phyloP scores from a whole-genome alignment of 1,140 invertebrate genomes.

The Apis florea region DNA sequence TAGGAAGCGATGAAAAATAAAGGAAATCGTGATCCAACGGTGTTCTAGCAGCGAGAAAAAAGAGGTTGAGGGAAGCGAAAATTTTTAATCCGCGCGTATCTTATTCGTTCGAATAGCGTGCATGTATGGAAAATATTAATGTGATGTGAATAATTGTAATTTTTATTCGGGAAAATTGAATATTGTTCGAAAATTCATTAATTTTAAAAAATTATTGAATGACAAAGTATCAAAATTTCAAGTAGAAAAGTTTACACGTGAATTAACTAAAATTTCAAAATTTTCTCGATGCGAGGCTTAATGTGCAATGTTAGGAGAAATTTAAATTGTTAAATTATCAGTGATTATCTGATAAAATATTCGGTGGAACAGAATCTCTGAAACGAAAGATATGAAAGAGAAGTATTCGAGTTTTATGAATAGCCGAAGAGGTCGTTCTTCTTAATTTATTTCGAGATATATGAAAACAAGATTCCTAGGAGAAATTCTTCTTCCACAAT shows the following conservation, averaged over 20 bases:
- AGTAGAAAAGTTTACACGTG: too few relatives aligned
- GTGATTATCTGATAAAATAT: too few relatives aligned
- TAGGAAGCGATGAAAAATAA: constrained; percentile 15
- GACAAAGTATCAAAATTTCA: too few relatives aligned
- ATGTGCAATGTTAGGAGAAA: background rate
- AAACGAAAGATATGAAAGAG: background rate
- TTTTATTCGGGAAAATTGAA: too few relatives aligned
- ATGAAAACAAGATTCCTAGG: background rate
- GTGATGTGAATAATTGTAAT: too few relatives aligned
- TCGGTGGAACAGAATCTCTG: background rate
- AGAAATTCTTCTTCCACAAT: background rate
- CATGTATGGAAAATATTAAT: too few relatives aligned
- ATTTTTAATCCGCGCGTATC: constrained; percentile 2
- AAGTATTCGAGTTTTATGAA: background rate
- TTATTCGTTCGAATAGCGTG: background rate
- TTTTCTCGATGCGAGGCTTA: too few relatives aligned
- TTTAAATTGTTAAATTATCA: background rate
- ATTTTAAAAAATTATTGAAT: too few relatives aligned
- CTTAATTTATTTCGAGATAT: background rate
- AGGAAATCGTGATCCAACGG: background rate
- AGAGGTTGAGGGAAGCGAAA: background rate
- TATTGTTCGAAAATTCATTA: too few relatives aligned
- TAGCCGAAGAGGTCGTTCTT: background rate
- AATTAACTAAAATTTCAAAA: too few relatives aligned
- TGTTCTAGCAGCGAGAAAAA: background rate